Base-by-base conservation (phyloP, 2,797 vertebrate species). In the Pseudochaenichthys georgianus region DNA sequence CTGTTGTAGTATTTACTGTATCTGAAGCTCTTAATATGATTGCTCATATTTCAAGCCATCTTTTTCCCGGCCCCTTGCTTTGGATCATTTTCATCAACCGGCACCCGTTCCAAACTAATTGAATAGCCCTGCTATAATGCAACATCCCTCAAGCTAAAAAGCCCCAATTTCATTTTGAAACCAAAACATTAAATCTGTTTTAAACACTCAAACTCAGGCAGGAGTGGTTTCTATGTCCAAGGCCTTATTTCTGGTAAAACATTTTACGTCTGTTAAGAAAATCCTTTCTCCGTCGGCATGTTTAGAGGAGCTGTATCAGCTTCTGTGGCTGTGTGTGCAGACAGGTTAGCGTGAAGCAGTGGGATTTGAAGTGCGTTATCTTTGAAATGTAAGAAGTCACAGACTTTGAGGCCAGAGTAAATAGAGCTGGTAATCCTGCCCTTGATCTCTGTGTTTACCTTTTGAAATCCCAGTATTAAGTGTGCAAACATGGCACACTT, bases 301-400 rank as follows among this genome's bases (percentile, higher is more conserved):
- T 28, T 28, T 28, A 28, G 28, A 28, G 28, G 28, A 28, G 28
- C 28, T 28, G 28, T 28, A 28, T 28, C 28, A 28, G 28, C 28
- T 4, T 28, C 28, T 28, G 28, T 28, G 28, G 4, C 28, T 86
- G 58, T 54, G 58, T 54, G 53, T n/a, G 3, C 75, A 61, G 28
- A 68, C 42, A 31, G 45, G 50, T 83, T 69, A 19, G 73, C 67
- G 72, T 78, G 60, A 80, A 83, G 72, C 48, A 11, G 15, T 23
- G 31, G 70, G 64, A 87, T 87, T 79, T 82, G 59, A 65, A 34
- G 64, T 11, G 31, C 74, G 59, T 85, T 77, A 60, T 79, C 76
- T 78, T 77, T 77, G 28, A 86, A 87, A 75, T 23, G 47, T 51
- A 45, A 75, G 64, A 65, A 61, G 74, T 66, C 64, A 52, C 28